Percentiles rank a stretch among this genome's conserved stretches.
Evolutionary conservation across 2,113 vertebrate species (phyloP).

Genomic region (Myodes glareolus): DNA sequence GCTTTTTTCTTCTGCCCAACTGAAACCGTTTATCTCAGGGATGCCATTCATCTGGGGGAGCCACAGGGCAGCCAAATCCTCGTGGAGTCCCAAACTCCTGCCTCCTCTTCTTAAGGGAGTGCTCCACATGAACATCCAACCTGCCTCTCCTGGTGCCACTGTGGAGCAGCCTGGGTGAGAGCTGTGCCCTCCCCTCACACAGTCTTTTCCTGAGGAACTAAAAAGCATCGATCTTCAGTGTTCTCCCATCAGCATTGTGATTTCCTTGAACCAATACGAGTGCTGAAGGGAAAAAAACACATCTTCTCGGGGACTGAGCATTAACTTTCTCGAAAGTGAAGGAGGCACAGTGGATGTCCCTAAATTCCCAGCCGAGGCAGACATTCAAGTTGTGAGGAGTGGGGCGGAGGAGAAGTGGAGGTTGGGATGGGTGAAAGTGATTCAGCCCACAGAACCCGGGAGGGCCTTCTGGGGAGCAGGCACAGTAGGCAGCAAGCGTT

Average conservation of each 20-base stretch:
- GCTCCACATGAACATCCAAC: neutral
- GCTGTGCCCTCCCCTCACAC: neutral
- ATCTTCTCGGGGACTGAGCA: neutral
- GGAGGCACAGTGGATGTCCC: neutral
- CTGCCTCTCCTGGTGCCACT: no score
- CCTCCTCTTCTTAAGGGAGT: neutral
- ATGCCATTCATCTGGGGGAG: neutral
- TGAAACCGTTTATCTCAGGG: neutral
- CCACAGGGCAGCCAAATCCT: neutral
- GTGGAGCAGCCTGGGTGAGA: no score
- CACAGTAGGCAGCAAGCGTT: neutral
- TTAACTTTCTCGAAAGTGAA: neutral
- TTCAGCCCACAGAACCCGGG: accelerated
- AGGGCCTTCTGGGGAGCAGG: neutral
- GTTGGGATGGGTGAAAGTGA: neutral
- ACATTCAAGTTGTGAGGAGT: neutral
- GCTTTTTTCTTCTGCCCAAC: neutral
- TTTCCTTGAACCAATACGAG: neutral
- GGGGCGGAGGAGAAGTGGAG: neutral
- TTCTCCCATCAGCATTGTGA: neutral
- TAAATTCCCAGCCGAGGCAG: neutral
- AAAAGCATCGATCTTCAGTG: neutral
- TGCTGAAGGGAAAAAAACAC: neutral
- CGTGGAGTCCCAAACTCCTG: neutral
- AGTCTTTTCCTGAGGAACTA: no score